Evolutionary conservation across 2,113 vertebrate species (phyloP).

Genomic region (Corythornis madagascariensis): DNA sequence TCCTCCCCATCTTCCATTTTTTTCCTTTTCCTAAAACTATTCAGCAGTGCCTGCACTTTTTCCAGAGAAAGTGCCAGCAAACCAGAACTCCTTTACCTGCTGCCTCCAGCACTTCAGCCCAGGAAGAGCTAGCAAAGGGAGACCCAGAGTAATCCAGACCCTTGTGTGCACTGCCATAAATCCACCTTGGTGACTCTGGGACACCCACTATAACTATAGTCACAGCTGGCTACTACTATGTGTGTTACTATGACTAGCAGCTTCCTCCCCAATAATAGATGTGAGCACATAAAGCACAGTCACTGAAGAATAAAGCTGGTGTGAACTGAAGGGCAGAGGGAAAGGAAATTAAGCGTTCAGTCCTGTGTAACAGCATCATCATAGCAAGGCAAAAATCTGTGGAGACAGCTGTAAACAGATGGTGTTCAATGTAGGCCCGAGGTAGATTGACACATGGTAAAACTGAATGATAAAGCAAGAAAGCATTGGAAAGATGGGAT

Average conservation of each 20-base stretch:
- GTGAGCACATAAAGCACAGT: not conserved
- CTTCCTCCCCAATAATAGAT: not conserved
- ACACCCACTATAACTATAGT: not conserved
- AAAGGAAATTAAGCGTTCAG: not conserved
- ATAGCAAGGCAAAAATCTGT: not conserved
- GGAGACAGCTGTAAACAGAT: not conserved
- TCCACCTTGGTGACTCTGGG: not conserved
- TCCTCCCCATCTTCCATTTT: not conserved
- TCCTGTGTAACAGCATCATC: not conserved
- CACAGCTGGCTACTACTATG: not conserved
- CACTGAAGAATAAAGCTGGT: not conserved
- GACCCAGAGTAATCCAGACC: not conserved
- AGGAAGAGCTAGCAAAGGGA: not conserved
- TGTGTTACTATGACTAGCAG: not conserved
- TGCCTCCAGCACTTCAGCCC: not conserved
- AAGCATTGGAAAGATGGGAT: not conserved
- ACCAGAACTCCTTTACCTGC: not conserved
- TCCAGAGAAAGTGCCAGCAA: not conserved
- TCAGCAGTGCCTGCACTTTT: not conserved
- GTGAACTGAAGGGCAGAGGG: not conserved
- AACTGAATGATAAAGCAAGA: not conserved
- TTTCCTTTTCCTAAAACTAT: not conserved
- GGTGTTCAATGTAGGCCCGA: not conserved
- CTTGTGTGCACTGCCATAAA: not conserved
- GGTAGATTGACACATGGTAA: not conserved